phyloP scores from a whole-genome alignment of 2,797 vertebrate species.

The Brachymystax lenok region DNA sequence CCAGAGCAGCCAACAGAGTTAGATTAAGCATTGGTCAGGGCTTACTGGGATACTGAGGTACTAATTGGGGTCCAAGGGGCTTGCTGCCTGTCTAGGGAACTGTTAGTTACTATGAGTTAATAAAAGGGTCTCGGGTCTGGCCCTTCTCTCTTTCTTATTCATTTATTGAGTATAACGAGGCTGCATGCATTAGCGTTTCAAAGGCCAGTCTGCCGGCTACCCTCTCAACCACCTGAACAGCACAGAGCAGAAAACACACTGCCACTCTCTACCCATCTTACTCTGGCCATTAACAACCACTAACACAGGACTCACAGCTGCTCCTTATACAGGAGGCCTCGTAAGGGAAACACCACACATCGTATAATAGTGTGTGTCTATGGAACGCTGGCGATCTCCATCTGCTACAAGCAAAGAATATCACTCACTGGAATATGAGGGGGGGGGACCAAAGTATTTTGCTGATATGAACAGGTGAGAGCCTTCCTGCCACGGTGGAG shows the following conservation, averaged over 20 bases:
- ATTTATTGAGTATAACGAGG: conserved; percentile 35
- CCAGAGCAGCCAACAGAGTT: conserved; percentile 6
- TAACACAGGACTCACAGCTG: conserved; percentile 10
- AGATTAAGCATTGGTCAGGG: conserved; percentile 7
- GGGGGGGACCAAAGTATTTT: not conserved
- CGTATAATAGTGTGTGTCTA: not conserved
- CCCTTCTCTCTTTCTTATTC: conserved; percentile 16
- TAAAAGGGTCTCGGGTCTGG: not conserved
- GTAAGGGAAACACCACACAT: not conserved
- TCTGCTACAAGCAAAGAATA: not conserved
- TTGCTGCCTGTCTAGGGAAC: not conserved
- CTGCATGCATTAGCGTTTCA: conserved; percentile 24
- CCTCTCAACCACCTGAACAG: conserved; percentile 34
- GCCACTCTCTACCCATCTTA: conserved; percentile 1
- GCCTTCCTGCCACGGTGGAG: not conserved
- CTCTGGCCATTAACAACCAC: conserved; percentile 1
- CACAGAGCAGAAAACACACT: conserved; percentile 8
- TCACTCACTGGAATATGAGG: not conserved
- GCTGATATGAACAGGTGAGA: conserved; percentile 2
- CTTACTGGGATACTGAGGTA: conserved; percentile 3
- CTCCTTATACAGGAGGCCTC: conserved; percentile 16
- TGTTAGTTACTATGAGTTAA: not conserved
- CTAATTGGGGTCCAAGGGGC: not conserved
- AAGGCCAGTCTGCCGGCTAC: conserved; percentile 15
- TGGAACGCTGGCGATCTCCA: not conserved